Base-by-base conservation (phyloP, 2,888 invertebrate genomes). In the Cerastis leucographa region DNA sequence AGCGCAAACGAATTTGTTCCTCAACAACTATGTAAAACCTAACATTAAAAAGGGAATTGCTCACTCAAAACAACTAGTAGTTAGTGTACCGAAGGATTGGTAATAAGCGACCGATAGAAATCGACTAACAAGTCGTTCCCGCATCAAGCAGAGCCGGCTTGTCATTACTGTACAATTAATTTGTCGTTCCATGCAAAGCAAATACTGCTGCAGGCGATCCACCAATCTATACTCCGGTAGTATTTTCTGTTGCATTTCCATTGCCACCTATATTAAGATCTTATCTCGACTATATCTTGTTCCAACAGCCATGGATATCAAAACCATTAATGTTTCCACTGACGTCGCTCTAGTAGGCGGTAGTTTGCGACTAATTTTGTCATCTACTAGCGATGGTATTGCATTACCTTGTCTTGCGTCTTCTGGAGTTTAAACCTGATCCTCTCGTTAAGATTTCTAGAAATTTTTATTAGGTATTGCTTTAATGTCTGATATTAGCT, bases 141-240 rank as follows among this genome's bases (percentile, higher is more conserved):
- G 85, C 85, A 83, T 83, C 89, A 81, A 76, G 71, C 71, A 76
- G 70, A 82, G 90, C 92, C 92, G 93, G 84, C 93, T 92, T 94
- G 92, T 95, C 93, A 95, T 95, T 95, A 95, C 83, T 81, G 88
- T 89, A 89, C 93, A 92, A 95, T 95, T 95, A 95, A 95, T 94
- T 92, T 92, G 94, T 94, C 93, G 90, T 91, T 90, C 89, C 85
- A 74, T 83, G 89, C 90, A 90, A 91, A 91, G 92, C 90, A 92
- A 94, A 92, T 90, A 93, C 90, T 87, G 90, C 93, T 91, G 86
- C 87, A 76, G 90, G 90, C 91, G 79, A 85, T 87, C 85, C 85
- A 89, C 88, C 88, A 81, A 51, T 74, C 42, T 71, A 61, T 56
- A 19, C 51, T 72, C 42, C 44, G 71, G 61, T 71, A 79, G 49